Evolutionary conservation across 2,797 vertebrate species (phyloP).

Genomic region (Vireo griseus): DNA sequence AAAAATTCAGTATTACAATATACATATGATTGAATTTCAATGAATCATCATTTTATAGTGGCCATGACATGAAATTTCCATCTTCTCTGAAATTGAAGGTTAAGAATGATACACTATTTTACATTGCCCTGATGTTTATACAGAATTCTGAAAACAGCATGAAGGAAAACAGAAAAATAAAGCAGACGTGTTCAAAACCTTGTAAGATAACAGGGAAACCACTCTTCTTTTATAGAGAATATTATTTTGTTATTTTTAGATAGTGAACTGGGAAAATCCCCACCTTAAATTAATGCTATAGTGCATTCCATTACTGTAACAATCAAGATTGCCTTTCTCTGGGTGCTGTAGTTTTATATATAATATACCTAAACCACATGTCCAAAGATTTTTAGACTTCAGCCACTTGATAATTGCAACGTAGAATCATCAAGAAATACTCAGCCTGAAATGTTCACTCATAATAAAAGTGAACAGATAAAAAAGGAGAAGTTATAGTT

Average conservation of each 20-base stretch:
- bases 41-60: constrained; percentile 35
- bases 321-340: neutral
- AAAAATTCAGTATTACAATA: constrained; percentile 18
- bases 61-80: neutral
- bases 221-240: neutral
- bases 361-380: neutral
- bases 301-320: neutral
- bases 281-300: neutral
- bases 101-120: neutral
- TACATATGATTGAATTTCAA: constrained; percentile 45
- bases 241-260: neutral
- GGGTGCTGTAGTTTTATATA: neutral
- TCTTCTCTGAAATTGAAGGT: neutral
- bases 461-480: neutral
- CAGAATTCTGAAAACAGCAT: neutral
- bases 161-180: neutral
- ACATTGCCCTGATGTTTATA: neutral
- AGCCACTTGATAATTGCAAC: neutral
- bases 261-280: neutral
- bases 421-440: neutral
- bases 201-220: neutral
- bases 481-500: neutral
- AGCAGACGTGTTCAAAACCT: neutral
- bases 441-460: neutral
- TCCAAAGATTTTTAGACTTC: neutral